Evolutionary conservation across 2,113 vertebrate species (phyloP), one percentile per base, ranked within the genome.

Genomic region (Forbesichthys agassizii): DNA sequence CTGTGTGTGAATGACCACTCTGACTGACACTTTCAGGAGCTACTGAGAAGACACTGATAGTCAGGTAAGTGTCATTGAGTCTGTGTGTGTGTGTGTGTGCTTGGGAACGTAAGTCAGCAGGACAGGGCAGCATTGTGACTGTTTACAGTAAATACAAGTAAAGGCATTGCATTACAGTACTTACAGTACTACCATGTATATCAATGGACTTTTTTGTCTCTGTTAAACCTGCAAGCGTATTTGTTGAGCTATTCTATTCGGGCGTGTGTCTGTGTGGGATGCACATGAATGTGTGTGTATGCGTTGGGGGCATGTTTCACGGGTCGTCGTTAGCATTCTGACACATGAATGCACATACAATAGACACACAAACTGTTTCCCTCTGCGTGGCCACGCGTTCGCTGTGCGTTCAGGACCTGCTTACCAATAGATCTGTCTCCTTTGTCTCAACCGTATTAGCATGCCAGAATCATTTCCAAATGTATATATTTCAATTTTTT

Each of bases 201-300:
- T 12, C 58, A 14, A 11, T 68, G 68, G 72, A 85, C 80, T 86
- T 81, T 78, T 27, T 27, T 27, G 73, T 53, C 58, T 79, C 51
- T 67, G 1, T 71, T 20, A 9, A 47, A 56, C 56, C 2, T 69
- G 33, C 12, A 46, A 59, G 52, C 57, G 60, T 47, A 7, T 54
- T 48, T 51, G 47, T 18, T 48, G 42, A 7, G 58, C 58, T 33
- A 6, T 18, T 60, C 27, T 52, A 4, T 52, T 52, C 42, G 13
- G 48, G 48, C 54, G 48, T 61, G 52, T 70, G 27, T 27, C 12
- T 66, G 46, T 65, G 27, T 59, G 33, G 57, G 33, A 0, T 86
- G 69, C 68, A 84, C 79, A 76, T 78, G 65, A 61, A 84, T 78
- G 60, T 75, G 63, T 80, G 78, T 69, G 84, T 79, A 47, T 27